These are phyloP conservation scores for Cuculus canorus DNA, from an alignment of 2,797 vertebrate species.

Conservation along the genomic window DNA sequence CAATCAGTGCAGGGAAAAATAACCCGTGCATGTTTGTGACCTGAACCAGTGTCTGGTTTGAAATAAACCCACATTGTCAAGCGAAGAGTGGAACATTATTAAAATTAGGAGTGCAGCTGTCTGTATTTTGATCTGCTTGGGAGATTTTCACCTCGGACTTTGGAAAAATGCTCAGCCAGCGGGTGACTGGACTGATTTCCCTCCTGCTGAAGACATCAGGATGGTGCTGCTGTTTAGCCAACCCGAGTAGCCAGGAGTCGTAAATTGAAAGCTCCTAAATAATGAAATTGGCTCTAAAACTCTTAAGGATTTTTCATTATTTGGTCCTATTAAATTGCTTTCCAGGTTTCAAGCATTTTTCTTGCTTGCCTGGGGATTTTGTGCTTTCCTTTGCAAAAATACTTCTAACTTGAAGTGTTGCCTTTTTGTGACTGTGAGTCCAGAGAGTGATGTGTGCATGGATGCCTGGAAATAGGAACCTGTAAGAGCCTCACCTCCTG, in stretches of 20 bases:
- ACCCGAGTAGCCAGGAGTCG: neutral
- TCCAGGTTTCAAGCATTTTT: neutral
- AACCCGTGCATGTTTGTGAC: neutral
- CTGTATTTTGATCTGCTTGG: conserved; percentile 34
- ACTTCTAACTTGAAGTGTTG: neutral
- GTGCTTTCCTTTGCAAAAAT: neutral
- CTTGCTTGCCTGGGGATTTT: neutral
- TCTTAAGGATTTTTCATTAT: neutral
- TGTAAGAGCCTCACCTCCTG: neutral
- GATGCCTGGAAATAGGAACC: neutral
- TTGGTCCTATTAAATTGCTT: neutral
- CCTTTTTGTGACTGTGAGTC: neutral
- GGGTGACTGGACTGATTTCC: neutral
- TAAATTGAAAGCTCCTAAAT: neutral
- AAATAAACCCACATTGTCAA: conserved; percentile 10
- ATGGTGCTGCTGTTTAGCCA: neutral
- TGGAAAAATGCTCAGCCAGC: neutral
- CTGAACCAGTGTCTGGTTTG: neutral
- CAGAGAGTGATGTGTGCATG: fast-evolving
- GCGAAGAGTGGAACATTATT: neutral
- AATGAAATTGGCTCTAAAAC: neutral
- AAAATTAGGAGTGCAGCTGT: conserved; percentile 35
- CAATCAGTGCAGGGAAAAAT: neutral
- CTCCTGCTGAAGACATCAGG: neutral
- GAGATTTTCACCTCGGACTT: conserved; percentile 18